These are phyloP conservation scores for Tinea pellionella DNA, from an alignment of 2,888 invertebrate genomes.

Conservation along the genomic window DNA sequence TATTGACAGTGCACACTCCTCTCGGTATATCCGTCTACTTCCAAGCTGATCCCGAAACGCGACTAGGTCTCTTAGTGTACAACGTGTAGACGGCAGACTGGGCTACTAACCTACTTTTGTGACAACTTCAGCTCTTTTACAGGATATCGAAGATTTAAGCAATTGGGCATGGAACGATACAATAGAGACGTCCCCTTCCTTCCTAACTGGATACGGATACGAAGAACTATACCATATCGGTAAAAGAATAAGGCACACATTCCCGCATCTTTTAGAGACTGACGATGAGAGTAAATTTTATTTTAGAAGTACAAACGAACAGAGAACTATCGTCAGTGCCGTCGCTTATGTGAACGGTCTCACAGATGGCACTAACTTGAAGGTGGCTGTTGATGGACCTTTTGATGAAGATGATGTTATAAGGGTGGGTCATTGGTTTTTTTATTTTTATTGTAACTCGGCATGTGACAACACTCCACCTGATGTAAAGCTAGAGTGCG, in stretches of 20 bases:
- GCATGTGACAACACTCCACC: no score
- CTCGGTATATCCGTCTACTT: no score
- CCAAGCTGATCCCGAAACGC: no score
- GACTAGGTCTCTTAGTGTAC: no score
- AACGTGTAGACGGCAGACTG: no score
- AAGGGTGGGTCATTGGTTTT: constrained; percentile 37
- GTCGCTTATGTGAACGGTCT: constrained; percentile 71
- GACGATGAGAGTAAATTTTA: constrained; percentile 52
- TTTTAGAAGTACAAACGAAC: constrained; percentile 72
- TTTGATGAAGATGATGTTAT: constrained; percentile 37
- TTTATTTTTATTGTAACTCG: no score
- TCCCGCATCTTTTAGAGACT: constrained; percentile 49
- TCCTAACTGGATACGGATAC: constrained; percentile 69
- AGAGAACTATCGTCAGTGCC: constrained; percentile 72
- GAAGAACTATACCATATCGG: constrained; percentile 76
- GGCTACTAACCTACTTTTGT: no score
- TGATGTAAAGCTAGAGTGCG: no score
- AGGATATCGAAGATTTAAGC: constrained; percentile 74
- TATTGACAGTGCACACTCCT: no score
- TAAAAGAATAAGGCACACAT: constrained; percentile 35
- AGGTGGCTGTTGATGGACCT: constrained; percentile 30
- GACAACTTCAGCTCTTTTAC: constrained; percentile 25
- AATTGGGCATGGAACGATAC: constrained; percentile 75
- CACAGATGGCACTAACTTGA: constrained; percentile 30
- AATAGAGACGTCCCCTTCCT: constrained; percentile 64